Evolutionary conservation across 2,888 invertebrate genomes (phyloP), one percentile per base, ranked within the genome.

Genomic region (Hypomecis atomaria): DNA sequence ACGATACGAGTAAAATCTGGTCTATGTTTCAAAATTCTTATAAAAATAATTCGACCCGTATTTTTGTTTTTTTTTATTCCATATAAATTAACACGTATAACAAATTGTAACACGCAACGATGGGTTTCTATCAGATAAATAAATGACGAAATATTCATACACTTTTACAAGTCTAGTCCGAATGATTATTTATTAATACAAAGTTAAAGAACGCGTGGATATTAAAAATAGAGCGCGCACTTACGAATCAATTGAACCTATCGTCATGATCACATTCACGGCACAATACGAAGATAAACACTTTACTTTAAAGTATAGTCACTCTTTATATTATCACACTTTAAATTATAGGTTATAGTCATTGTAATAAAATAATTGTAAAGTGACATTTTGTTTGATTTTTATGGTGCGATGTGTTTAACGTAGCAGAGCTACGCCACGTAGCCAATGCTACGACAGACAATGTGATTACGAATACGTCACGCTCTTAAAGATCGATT

Each of bases 141-240:
- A 73, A 79, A 77, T 77, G 73, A 77, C 74, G 72, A 75, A 75
- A 73, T 73, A 75, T 74, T 77, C 62, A 76, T 77, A 80, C 76
- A 79, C 76, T 78, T 74, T 79, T 78, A 78, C 71, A 77, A 78
- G 80, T 81, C 78, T 82, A 82, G 71, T 80, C 75, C 71, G 75
- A 82, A 76, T 74, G 76, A 75, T 77, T 72, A 72, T 75, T 77
- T 72, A 72, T 75, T 75, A 71, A 75, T 75, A 72, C 70, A 67
- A 77, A 72, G 71, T 72, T 77, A 76, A 74, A 66, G 62, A 70
- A 67, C 66, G 71, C 73, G 71, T 72, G 73, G 74, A 9, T 58
- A 38, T 54, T 55, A 40, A 52, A n/a, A 52, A 48, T 48, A 47
- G 74, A 73, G 68, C 74, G 65, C 74, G 72, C 74, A 77, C 73